Evolutionary conservation across 2,888 invertebrate genomes (phyloP), one percentile per base, ranked within the genome.

Genomic region (Monoplex corrugatus): DNA sequence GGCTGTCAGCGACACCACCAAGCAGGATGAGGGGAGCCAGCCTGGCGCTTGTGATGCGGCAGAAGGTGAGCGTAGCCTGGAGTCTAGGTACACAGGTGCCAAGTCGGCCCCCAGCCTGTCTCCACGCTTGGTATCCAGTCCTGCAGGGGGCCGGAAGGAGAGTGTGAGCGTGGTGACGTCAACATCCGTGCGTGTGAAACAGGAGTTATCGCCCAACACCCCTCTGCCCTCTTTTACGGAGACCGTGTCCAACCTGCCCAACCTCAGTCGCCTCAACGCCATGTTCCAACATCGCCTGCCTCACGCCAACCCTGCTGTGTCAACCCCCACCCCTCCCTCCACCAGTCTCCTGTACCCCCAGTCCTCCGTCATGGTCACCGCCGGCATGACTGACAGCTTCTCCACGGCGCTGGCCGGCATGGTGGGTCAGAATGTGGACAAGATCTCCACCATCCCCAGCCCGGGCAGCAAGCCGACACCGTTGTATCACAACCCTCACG

Each of bases 201-300:
- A 40, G 35, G 88, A 88, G 83, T n/a, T 72, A 2, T 82, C 82
- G 5, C 80, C 82, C 44, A 88, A n/a, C 80, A 83, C 88, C 63
- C 88, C 88, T 0, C 83, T 88, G 23, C 88, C 88, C 63, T 88
- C 88, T n/a, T 88, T 88, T 35, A 88, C 88, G 35, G 88, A 88
- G 43, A 88, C 88, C 0, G 88, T 88, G 82, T 88, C 88, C 45
- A 87, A 87, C 63, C 82, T 87, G 63, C 38, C 45, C 35, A 82
- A 82, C 80, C 88, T 88, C 6, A 88, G 88, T 32, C 88, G 88
- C 40, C 83, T 88, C 0, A 88, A 82, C 28, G 88, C 88, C 83
- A 88, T 88, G 88, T 40, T 88, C 23, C 88, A 88, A 32, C 63
- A 88, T 72, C 88, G 80, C 44, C 63, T 88, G 8, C 83, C 88